Evolutionary conservation across 2,888 invertebrate genomes (phyloP), one percentile per base, ranked within the genome.

Genomic region (Pharmacophagus antenor): DNA sequence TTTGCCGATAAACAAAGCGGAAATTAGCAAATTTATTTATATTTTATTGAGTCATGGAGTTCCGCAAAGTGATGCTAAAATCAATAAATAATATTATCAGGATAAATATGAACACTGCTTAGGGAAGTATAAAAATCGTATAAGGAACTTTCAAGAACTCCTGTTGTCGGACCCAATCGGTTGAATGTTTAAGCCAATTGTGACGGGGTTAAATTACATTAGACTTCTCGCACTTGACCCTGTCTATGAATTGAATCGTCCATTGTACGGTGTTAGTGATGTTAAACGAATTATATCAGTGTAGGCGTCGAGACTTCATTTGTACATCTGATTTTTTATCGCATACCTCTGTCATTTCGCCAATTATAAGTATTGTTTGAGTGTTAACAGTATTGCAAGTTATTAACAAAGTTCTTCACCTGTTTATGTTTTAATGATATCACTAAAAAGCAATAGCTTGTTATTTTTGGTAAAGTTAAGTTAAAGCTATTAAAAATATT

Each of bases 181-280:
- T 50, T 15, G 53, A 27, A 57, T 51, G 23, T 57, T 37, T 55
- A 54, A 64, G 49, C 56, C 66, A 67, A 67, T 68, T 68, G 68
- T 62, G 55, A 59, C 56, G 54, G 54, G 59, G 49, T 78, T 72
- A 70, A 77, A 78, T 82, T 80, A 79, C 73, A 74, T 72, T 73
- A 74, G 74, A 78, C 82, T 81, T 84, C 84, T 80, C 71, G 78
- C 79, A 80, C 82, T 84, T 88, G 87, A 87, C 86, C 86, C 82
- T 79, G 77, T 63, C 65, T 67, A 70, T 69, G 70, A 72, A 69
- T 71, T 72, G 72, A 73, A 69, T 61, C 63, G 68, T 68, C 68
- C 71, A 73, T 74, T 77, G 70, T 62, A 58, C 57, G 18, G 57
- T 61, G 61, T 55, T 44, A 60, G 18, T 42, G 56, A 37, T 56